phyloP scores from a whole-genome alignment of 2,888 invertebrate genomes.

The Syritta pipiens region DNA sequence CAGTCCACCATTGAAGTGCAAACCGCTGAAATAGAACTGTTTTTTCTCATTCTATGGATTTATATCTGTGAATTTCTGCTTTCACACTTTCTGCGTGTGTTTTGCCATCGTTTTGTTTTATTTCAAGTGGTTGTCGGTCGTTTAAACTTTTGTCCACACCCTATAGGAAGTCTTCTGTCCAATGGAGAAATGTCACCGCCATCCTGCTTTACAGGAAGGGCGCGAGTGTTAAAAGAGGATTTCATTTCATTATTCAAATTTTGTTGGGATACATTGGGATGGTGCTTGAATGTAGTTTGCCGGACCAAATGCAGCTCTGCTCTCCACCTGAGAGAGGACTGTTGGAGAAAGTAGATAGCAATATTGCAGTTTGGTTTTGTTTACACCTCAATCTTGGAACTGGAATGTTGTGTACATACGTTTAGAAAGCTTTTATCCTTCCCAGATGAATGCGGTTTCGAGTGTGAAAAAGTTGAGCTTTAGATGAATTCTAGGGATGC shows the following conservation, averaged over 20 bases:
- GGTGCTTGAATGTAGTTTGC: slow-evolving; percentile 11
- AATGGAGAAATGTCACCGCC: too few species aligned
- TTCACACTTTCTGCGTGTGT: slow-evolving; percentile 29
- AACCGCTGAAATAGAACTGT: slow-evolving; percentile 56
- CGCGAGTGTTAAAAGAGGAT: too few species aligned
- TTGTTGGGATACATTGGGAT: slow-evolving; percentile 4
- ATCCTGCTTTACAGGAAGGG: too few species aligned
- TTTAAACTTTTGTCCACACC: slow-evolving; percentile 56
- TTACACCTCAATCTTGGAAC: slow-evolving; percentile 24
- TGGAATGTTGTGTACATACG: slow-evolving; percentile 47
- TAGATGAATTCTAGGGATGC: too few species aligned
- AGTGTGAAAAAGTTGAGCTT: background rate
- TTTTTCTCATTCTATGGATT: slow-evolving; percentile 45
- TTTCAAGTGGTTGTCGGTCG: slow-evolving; percentile 30
- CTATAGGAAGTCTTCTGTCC: too few species aligned
- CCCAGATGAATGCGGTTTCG: slow-evolving; percentile 37
- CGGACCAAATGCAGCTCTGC: background rate
- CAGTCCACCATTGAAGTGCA: slow-evolving; percentile 42
- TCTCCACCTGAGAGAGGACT: too few species aligned
- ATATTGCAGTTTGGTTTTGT: slow-evolving; percentile 37
- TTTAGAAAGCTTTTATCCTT: slow-evolving; percentile 19
- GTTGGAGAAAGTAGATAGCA: background rate
- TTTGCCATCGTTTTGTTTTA: background rate
- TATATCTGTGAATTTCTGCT: slow-evolving; percentile 48
- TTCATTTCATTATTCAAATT: too few species aligned